Base-by-base conservation (phyloP, 1,140 invertebrate species). In the Zaprionus vittiger region DNA sequence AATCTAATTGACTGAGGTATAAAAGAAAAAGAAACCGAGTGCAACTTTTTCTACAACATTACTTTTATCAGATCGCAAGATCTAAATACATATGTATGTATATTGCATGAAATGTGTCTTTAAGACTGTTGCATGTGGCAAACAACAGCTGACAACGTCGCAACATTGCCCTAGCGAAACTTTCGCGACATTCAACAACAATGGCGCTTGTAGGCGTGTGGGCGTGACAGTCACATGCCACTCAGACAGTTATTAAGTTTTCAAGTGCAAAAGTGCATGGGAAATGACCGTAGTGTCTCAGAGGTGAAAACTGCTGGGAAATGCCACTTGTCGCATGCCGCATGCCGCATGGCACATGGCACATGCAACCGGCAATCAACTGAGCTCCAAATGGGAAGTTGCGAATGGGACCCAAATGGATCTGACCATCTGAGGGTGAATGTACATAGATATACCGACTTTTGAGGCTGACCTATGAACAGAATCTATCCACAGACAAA, bases 131-230 rank as follows among this genome's bases (percentile, higher is more conserved):
- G 65, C 34, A 55, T 41, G 64, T 66, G 52, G 52, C 67, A 57
- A 57, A 22, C 12, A n/a, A 31, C 38, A 63, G 47, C 56, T 55
- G n/a, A 41, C 38, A 68, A 64, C 31, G 57, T 34, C 7, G 26
- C 41, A 47, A 47, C n/a, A n/a, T 47, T 47, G 41, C 41, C 41
- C 41, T 47, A 47, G 41, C 41, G 41, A 17, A 83, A 83, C 81
- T 84, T 83, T 83, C 81, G 70, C 77, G 67, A 65, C 60, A 38
- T 65, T 62, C 20, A 24, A 52, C 72, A 74, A 75, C 78, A 82
- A 83, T 78, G 38, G 57, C 41, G 31, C 26, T n/a, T 52, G 64
- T 66, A 77, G 81, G 81, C 81, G 81, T 80, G 81, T 63, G 81
- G 81, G 81, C 81, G 81, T 83, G 81, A 34, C 68, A 17, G 20